Conservation (phyloP, 2,888 invertebrate genomes). For the Tupiocoris notatus region DNA sequence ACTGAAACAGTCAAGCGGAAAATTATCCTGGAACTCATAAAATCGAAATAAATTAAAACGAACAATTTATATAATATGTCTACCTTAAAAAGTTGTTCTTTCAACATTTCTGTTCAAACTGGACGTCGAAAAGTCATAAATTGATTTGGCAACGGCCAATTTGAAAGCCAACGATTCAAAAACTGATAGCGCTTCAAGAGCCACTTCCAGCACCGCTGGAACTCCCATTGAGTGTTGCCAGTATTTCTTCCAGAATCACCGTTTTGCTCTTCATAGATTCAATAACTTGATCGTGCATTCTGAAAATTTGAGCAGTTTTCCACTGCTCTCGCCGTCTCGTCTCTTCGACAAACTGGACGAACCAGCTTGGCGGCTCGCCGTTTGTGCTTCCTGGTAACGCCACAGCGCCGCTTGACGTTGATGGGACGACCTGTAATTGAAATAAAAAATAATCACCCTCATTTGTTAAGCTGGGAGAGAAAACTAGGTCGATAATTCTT, state of each 20-base stretch:
- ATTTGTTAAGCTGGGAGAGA: no score
- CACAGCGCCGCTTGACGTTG: neutral
- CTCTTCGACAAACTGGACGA: constrained; percentile 29
- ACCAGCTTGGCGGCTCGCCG: constrained; percentile 28
- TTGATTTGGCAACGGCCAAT: neutral
- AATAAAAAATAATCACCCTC: no score
- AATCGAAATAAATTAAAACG: no score
- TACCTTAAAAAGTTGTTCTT: no score
- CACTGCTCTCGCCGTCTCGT: constrained; percentile 38
- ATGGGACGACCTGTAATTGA: neutral
- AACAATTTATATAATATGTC: no score
- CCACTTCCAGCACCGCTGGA: neutral
- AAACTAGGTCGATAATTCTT: no score
- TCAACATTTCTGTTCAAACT: no score
- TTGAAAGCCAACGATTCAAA: no score
- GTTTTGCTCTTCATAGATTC: constrained; percentile 31
- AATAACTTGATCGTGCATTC: constrained; percentile 41
- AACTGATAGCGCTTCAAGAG: no score
- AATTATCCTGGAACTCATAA: no score
- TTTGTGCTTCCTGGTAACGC: neutral
- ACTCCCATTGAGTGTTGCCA: constrained; percentile 1
- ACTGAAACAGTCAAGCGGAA: no score
- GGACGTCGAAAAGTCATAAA: neutral
- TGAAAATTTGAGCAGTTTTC: constrained; percentile 41
- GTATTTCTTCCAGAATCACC: constrained; percentile 17